phyloP scores from a whole-genome alignment of 2,113 vertebrate genomes.

The Pao palembangensis region DNA sequence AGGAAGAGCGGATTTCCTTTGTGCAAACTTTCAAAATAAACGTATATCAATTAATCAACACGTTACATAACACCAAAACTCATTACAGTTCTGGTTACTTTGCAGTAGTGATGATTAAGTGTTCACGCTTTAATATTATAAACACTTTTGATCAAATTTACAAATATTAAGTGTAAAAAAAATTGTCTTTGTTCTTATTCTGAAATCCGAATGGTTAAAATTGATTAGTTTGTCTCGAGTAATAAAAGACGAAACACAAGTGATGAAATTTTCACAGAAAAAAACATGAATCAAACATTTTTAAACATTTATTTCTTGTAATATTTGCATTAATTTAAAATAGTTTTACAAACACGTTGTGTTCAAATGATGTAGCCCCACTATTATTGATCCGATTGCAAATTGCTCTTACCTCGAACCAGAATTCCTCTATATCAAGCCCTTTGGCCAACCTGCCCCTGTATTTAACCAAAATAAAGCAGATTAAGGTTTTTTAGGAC shows the following conservation, averaged over 20 bases:
- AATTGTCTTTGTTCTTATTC: not conserved
- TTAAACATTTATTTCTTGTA: no score
- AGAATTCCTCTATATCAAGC: no score
- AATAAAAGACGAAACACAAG: not conserved
- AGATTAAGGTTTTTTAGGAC: no score
- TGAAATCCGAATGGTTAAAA: no score
- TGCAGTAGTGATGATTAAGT: not conserved
- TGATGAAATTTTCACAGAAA: not conserved
- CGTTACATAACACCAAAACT: not conserved
- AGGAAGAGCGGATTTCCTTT: constrained; percentile 7
- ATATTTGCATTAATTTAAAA: not conserved
- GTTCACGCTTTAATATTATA: not conserved
- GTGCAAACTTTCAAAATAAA: constrained; percentile 22
- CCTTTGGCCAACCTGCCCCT: no score
- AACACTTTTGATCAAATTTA: no score
- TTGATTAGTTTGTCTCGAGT: not conserved
- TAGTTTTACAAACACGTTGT: not conserved
- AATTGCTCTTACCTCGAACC: no score
- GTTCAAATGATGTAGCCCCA: no score
- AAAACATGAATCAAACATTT: no score
- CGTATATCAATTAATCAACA: fast-evolving
- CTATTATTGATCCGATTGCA: no score
- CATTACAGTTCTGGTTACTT: not conserved
- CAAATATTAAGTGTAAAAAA: no score
- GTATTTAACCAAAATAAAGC: no score